A percentile compares a stretch with the other conserved stretches of the same genome.
Conservation (phyloP, 2,888 invertebrate genomes). For the Cephus pulcher region DNA sequence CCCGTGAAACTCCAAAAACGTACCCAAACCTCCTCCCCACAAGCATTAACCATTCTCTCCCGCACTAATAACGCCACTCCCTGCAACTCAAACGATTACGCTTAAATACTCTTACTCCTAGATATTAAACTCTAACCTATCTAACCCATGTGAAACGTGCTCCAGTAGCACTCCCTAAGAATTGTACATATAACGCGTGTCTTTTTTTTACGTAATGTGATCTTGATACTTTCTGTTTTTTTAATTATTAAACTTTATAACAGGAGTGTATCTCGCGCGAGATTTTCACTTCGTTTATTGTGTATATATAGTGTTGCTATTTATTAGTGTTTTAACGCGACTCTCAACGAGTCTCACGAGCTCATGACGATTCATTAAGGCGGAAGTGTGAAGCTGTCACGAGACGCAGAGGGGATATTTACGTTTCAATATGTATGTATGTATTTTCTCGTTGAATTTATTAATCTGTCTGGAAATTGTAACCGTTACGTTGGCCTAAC, state of each 20-base stretch:
- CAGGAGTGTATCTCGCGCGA: background rate
- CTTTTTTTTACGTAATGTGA: slow-evolving; percentile 8
- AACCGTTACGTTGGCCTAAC: background rate
- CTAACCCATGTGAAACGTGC: background rate
- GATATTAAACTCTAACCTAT: slow-evolving; percentile 11
- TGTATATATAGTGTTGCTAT: background rate
- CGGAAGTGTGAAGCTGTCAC: slow-evolving; percentile 27
- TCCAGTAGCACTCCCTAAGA: background rate
- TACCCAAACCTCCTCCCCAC: background rate
- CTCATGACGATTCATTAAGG: background rate
- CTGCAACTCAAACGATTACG: slow-evolving; percentile 21
- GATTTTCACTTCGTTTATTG: background rate
- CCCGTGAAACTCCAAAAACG: background rate
- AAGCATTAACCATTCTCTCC: background rate
- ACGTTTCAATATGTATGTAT: slow-evolving; percentile 43
- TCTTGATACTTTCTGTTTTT: background rate
- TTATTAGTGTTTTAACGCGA: background rate
- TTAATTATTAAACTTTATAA: background rate
- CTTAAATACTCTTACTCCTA: slow-evolving; percentile 16
- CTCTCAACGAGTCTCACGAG: background rate
- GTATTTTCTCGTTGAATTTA: slow-evolving; percentile 27
- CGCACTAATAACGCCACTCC: background rate
- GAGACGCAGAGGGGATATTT: slow-evolving; percentile 28
- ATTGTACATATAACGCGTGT: slow-evolving; percentile 15
- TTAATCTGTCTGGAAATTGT: background rate